Base-by-base conservation (phyloP, 2,888 invertebrate species). In the Onthophagus sagittarius region DNA sequence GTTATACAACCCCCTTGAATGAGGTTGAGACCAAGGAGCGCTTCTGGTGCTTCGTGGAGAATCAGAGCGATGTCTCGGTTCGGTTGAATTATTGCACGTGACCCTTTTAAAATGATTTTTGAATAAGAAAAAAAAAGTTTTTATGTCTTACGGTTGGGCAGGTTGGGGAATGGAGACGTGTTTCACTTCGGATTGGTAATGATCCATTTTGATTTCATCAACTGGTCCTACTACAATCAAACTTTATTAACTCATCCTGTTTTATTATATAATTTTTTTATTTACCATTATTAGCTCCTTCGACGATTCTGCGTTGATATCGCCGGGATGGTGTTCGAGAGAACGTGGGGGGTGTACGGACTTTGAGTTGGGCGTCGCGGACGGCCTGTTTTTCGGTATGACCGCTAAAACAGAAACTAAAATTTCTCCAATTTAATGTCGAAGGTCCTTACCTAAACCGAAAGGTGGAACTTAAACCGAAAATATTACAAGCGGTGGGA, bases 11-110 rank as follows among this genome's bases (percentile, higher is more conserved):
- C 94, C 94, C 76, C 93, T 90, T 33, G 85, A 84, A 81, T 91
- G 91, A 32, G 90, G 90, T 76, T 94, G 92, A 32, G 90, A 89
- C 92, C 92, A 92, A 3, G 92, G 92, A 0, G 95, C 95, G 80
- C 95, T 95, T 75, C 94, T 89, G 5, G 93, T 94, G 81, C 95
- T 95, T 69, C 94, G 89, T 0, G 95, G 95, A 0, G 92, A 92
- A 79, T 92, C 92, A 70, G 90, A 90, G 79, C 87, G 86, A 76
- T 79, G 78, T 14, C 77, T 76, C 13, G 83, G 82, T 78, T 86
- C 81, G 70, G 84, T 83, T 72, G 87, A 86, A 79, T 87, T 87
- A 80, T 87, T 87, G 78, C 86, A 87, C 71, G 87, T 87, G 75
- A 87, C 87, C 74, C 87, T 86, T 81, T 87, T 87, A 74, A 62